phyloP scores from a whole-genome alignment of 1,140 invertebrate species.

The Formica exsecta region DNA sequence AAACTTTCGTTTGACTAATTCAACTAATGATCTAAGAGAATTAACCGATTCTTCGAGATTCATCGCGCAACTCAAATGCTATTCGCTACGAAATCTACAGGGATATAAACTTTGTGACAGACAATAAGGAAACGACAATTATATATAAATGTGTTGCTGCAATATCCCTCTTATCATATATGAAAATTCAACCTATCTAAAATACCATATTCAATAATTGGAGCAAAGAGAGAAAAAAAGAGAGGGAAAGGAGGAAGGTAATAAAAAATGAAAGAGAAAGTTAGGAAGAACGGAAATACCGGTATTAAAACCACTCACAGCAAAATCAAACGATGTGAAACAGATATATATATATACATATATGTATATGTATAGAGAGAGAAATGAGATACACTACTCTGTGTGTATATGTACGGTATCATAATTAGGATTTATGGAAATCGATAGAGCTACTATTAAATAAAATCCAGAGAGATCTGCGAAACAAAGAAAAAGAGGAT shows the following conservation, averaged over 20 bases:
- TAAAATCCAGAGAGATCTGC: neutral
- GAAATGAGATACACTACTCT: neutral
- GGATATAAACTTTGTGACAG: neutral
- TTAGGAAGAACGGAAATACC: neutral
- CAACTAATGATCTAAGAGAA: constrained; percentile 14
- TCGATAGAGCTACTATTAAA: constrained; percentile 8
- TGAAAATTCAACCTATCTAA: neutral
- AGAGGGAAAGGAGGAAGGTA: neutral
- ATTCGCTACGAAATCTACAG: neutral
- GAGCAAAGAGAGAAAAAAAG: neutral
- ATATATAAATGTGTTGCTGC: neutral
- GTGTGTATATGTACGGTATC: neutral
- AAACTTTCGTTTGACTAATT: constrained; percentile 18
- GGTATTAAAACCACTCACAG: neutral
- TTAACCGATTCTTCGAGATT: neutral
- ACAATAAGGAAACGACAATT: constrained; percentile 5
- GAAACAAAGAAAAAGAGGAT: neutral
- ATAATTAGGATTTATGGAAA: neutral
- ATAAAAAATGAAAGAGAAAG: neutral
- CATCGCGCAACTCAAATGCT: neutral
- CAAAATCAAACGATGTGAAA: neutral
- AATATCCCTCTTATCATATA: neutral
- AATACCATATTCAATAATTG: neutral
- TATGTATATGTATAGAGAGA: neutral
- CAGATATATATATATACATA: neutral